Base-by-base conservation (phyloP, 2,797 vertebrate species). In the Mergus octosetaceus region DNA sequence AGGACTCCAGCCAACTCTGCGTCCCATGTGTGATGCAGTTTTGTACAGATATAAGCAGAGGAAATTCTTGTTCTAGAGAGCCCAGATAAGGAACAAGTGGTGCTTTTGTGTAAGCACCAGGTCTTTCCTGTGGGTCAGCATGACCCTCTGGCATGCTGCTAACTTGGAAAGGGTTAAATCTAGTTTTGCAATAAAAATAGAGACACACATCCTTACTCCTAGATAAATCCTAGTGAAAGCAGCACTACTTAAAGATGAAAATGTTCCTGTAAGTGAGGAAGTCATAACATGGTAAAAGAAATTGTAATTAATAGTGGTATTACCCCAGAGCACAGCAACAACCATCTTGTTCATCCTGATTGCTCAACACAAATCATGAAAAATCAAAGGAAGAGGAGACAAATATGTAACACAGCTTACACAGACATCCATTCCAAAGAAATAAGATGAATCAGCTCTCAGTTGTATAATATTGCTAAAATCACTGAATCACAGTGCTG, bases 111-210 rank as follows among this genome's bases (percentile, higher is more conserved):
- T 85, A 65, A 90, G 10, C 32, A 61, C 61, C 51, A 11, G 16
- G 43, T 82, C 43, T 91, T 94, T 84, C 53, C 75, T 87, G 87
- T 90, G 53, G n/a, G 92, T 94, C 47, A 77, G n/a, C 32, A 32
- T 43, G 18, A 51, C 12, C 12, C 12, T 68, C 45, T 68, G 32
- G 8, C 15, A 34, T 47, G 32, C 43, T 80, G 30, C 5, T 74
- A 87, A 83, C 43, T 10, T 45, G 36, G 56, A 89, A 92, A 83
- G 72, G 57, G 83, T 90, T 96, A 96, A 86, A 43, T 24, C 4
- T 53, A 19, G 7, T 72, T 86, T 79, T 25, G 51, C 20, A 47
- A 2, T 47, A 56, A 54, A 75, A 27, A 61, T 5, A 92, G 17
- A 66, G 20, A 57, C 22, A 80, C 1, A 38, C 11, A 54, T 57